These are phyloP conservation scores for Bombus consobrinus DNA, from an alignment of 1,140 invertebrate species.

Conservation along the genomic window DNA sequence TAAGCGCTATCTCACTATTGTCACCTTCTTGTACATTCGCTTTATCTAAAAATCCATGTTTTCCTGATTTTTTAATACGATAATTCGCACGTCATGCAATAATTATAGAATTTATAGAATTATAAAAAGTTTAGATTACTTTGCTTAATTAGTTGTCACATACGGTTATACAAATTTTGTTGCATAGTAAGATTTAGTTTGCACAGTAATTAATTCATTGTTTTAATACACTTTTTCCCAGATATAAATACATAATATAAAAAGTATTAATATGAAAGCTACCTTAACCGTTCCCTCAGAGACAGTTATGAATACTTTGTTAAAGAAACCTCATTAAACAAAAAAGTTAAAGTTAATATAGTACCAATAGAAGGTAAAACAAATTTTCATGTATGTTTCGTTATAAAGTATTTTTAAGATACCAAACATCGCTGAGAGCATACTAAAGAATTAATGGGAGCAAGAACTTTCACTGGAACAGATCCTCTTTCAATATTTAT, in stretches of 20 bases:
- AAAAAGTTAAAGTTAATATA: background rate
- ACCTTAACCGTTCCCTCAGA: background rate
- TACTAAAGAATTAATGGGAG: background rate
- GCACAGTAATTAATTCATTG: background rate
- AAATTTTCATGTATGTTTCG: background rate
- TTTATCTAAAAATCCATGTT: background rate
- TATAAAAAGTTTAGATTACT: background rate
- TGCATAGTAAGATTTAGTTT: background rate
- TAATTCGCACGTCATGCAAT: too few relatives aligned
- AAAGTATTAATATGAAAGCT: background rate
- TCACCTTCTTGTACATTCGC: background rate
- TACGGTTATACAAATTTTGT: background rate
- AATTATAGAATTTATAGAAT: background rate
- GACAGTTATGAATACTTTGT: background rate
- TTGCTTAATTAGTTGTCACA: background rate
- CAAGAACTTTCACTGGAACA: background rate
- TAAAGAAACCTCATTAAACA: background rate
- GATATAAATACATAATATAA: background rate
- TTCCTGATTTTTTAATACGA: background rate
- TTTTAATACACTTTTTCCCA: background rate
- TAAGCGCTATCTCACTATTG: background rate
- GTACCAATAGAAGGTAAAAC: background rate
- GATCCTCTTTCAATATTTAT: conserved; percentile 2
- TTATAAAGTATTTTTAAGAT: background rate
- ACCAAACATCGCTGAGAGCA: background rate